Evolutionary conservation across 2,113 vertebrate species (phyloP), one percentile per base, ranked within the genome.

Genomic region (Neotoma lepida): DNA sequence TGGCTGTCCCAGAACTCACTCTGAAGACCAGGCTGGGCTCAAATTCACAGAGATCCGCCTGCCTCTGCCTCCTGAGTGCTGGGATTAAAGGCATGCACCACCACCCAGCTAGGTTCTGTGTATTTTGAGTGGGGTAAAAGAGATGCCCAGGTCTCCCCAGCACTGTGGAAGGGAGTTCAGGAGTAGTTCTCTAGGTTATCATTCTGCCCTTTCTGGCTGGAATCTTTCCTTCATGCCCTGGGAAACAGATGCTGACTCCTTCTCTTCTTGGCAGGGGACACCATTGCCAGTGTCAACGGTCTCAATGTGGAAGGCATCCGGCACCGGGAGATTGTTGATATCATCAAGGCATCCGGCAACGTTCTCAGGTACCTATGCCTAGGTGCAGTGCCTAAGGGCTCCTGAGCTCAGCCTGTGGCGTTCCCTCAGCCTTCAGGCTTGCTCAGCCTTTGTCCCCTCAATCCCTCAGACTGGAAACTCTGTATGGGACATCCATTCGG

Each of bases 281-380:
- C 99, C 0, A 99, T 99, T 35, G 98, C 99, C 0, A 99, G 98
- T 0, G 99, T 99, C 92, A 99, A 99, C 0, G 99, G 99, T 61
- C 96, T 98, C 49, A 98, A 98, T 0, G 99, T 99, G 78, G 99
- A 99, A 70, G 99, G 99, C 2, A 97, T 99, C 94, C 98, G 98
- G 28, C 99, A 99, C 98, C 99, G 99, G 2, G 99, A 99, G 74
- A 99, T 99, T 0, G 99, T 99, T 84, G 99, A 99, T 97, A 99
- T 99, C 93, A 99, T 99, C 98, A 98, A 98, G 95, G 98, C 99
- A 1, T 99, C 99, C 0, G 99, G 99, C 3, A 99, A 99, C 8
- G 66, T 98, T 0, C 98, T 99, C 71, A 99, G 99, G 99, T 99
- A 98, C 8, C n/a, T 68, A 9, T 41, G 93, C 82, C 17, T 51